Base-by-base conservation (phyloP, 2,888 invertebrate genomes). In the Lordiphosa andalusiaca region DNA sequence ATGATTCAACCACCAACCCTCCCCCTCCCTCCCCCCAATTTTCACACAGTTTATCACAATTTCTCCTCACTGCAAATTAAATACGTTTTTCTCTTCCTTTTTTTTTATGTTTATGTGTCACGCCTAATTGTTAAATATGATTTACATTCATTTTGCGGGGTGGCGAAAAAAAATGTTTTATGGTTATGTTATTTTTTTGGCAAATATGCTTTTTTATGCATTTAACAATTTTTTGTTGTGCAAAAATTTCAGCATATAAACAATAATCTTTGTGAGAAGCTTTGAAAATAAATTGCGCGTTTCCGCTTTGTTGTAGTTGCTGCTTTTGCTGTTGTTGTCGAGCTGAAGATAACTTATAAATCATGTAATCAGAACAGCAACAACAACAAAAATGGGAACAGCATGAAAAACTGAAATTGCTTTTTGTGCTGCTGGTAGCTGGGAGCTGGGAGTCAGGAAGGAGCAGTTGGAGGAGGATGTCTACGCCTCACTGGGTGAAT, bases 341-440 rank as follows among this genome's bases (percentile, higher is more conserved):
- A 67, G 69, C 69, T 75, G 81, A 71, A 81, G 82, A 84, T 84
- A 78, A 77, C 77, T 73, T 84, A 84, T 78, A 78, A 78, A 78
- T 78, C 77, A 78, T 78, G 69, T 84, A 81, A 78, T 78, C 77
- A 84, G 77, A 76, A 58, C 38, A 62, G 16, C 36, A 63, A 9
- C 21, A 63, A 9, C 21, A 49, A 19, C 39, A 52, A 19, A 54
- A 42, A 42, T 51, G 49, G 49, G 36, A 67, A 56, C 65, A 62
- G 56, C 65, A 71, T 72, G 84, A 81, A 76, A 84, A 77, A 71
- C 84, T 81, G 82, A 84, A 78, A 78, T 78, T 78, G 84, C 77
- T 78, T 78, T 78, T 66, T 59, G 37, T 66, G 40, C 30, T 30
- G 9, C 30, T 30, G 30, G 30, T n/a, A 30, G 25, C 25, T 6